Conservation (phyloP, 2,797 vertebrate genomes). For the Diceros bicornis region DNA sequence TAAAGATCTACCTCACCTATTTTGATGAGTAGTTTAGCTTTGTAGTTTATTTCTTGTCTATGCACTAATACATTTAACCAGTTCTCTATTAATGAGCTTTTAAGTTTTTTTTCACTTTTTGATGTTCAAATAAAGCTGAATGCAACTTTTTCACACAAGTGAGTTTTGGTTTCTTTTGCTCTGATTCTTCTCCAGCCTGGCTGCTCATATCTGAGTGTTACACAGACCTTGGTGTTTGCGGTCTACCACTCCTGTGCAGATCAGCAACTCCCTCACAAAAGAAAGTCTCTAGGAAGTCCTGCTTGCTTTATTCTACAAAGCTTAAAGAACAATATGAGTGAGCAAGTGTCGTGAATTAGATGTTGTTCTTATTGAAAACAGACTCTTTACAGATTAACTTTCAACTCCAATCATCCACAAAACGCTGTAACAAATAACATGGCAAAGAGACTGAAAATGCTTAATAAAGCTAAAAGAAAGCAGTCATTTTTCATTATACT, state of each 20-base stretch:
- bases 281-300: neutral
- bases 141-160: neutral
- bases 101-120: neutral
- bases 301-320: neutral
- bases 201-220: neutral
- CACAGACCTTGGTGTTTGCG: neutral
- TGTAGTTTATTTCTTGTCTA: neutral
- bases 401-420: neutral
- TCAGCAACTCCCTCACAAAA: neutral
- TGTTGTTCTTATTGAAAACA: neutral
- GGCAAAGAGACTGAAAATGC: neutral
- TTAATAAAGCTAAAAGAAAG: constrained; percentile 48
- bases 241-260: neutral
- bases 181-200: neutral
- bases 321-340: neutral
- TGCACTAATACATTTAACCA: neutral
- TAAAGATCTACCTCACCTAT: neutral
- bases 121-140: neutral
- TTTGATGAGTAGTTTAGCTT: neutral
- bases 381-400: neutral
- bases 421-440: neutral
- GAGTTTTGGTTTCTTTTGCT: neutral
- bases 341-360: neutral
- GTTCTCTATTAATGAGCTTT: neutral
- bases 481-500: neutral